Evolutionary conservation across 1,140 invertebrate species (phyloP).

Genomic region (Coelopa frigida): DNA sequence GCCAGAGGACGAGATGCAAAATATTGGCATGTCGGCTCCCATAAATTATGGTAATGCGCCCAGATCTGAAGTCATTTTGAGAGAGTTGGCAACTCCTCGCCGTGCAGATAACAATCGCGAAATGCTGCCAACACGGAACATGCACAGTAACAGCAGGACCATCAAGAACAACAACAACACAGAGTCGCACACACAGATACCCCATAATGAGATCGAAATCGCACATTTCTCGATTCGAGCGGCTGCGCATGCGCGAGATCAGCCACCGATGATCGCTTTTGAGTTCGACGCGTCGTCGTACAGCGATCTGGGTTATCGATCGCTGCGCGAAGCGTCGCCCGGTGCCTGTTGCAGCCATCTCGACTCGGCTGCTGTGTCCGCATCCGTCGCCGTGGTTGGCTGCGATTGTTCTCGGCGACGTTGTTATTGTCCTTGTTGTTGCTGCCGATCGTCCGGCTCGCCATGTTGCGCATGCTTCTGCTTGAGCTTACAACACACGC

Average conservation of each 20-base stretch:
- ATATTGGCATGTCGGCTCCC: too few relatives aligned
- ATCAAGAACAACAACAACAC: too few relatives aligned
- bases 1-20: too few relatives aligned
- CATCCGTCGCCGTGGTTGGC: background rate
- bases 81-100: too few relatives aligned
- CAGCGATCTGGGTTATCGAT: too few relatives aligned
- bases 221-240: background rate
- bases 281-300: too few relatives aligned
- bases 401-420: slow-evolving; percentile 4
- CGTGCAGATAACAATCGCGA: slow-evolving; percentile 14
- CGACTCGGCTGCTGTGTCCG: too few relatives aligned
- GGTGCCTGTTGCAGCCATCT: too few relatives aligned
- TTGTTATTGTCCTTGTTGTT: slow-evolving; percentile 3
- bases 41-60: too few relatives aligned
- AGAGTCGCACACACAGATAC: too few relatives aligned
- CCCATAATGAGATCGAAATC: slow-evolving; percentile 14
- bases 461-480: slow-evolving; percentile 41
- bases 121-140: slow-evolving; percentile 11
- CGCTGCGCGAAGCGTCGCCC: slow-evolving; percentile 7
- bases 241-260: too few relatives aligned
- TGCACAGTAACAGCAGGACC: slow-evolving; percentile 12
- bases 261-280: slow-evolving; percentile 6
- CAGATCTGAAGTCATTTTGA: too few relatives aligned
- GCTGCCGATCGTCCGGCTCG: slow-evolving; percentile 14
- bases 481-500: slow-evolving; percentile 26